Evolutionary conservation across 2,888 invertebrate species (phyloP).

Genomic region (Trisateles emortualis): DNA sequence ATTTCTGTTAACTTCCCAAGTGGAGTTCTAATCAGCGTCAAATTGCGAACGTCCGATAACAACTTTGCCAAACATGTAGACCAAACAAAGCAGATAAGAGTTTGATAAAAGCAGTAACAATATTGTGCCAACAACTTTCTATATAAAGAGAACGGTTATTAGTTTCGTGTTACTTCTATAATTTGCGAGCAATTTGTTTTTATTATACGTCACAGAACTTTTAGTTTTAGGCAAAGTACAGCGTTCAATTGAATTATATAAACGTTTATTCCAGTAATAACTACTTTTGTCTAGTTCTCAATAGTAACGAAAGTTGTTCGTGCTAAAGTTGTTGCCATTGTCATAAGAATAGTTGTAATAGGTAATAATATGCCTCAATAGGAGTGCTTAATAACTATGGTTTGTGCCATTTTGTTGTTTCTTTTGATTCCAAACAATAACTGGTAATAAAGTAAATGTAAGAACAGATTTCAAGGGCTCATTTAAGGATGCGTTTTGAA

Average conservation of each 20-base stretch:
- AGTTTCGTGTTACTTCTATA: slow-evolving; percentile 42
- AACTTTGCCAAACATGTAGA: slow-evolving; percentile 46
- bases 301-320: background rate
- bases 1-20: slow-evolving; percentile 18
- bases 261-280: background rate
- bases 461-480: too few relatives aligned
- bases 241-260: background rate
- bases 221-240: background rate
- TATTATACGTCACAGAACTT: slow-evolving; percentile 21
- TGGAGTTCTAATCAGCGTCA: slow-evolving; percentile 25
- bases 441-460: too few relatives aligned
- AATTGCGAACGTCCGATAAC: slow-evolving; percentile 39
- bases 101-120: slow-evolving; percentile 49
- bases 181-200: slow-evolving; percentile 40
- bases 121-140: slow-evolving; percentile 54
- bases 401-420: too few relatives aligned
- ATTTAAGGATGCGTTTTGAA: too few relatives aligned
- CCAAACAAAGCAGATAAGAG: slow-evolving; percentile 55
- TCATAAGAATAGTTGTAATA: too few relatives aligned
- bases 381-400: too few relatives aligned
- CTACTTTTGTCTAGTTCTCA: background rate
- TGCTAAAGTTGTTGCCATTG: background rate
- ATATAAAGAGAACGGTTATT: slow-evolving; percentile 56
- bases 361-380: too few relatives aligned
- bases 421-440: too few relatives aligned